Base-by-base conservation (phyloP, 2,888 invertebrate genomes). In the Drosophila sordidapex region DNA sequence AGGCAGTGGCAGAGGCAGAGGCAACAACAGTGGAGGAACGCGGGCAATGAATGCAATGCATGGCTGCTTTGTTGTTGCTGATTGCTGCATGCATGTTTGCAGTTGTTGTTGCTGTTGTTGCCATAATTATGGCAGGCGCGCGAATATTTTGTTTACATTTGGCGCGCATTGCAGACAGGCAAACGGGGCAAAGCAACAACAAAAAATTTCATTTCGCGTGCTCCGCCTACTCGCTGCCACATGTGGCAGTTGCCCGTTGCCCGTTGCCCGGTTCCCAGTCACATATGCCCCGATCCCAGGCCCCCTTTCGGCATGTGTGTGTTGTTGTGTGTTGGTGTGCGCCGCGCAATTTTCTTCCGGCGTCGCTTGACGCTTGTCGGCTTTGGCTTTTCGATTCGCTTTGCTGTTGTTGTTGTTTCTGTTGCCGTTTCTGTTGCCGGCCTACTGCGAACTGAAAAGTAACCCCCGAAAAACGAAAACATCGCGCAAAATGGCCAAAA, bases 41-140 rank as follows among this genome's bases (percentile, higher is more conserved):
- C 57, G 74, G 72, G 75, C 71, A 87, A 75, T 74, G 70, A 87
- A 75, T 74, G 73, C 73, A 76, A 73, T 81, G 85, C 85, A 77
- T 87, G 89, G 81, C 76, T 70, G 85, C 53, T 31, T 73, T 63
- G 64, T 63, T 56, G 57, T 60, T 76, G 68, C 35, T 65, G 72
- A 63, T 70, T 71, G 69, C 57, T 60, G 58, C 61, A 59, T 70
- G 68, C 67, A 64, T 63, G 68, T 54, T 65, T 46, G 43, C 43
- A 25, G 46, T 46, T 64, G 70, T 46, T 48, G 68, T 33, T 31
- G 43, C 5, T 57, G 70, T 53, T 71, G 89, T 79, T 84, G 86
- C 90, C 88, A 88, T 88, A 88, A 88, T 88, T 88, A 88, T 88
- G 90, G 88, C 87, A 89, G 87, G 82, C 90, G 90, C 90, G 90